Evolutionary conservation across 2,797 vertebrate species (phyloP), one percentile per base, ranked within the genome.

Genomic region (Trichosurus vulpecula): DNA sequence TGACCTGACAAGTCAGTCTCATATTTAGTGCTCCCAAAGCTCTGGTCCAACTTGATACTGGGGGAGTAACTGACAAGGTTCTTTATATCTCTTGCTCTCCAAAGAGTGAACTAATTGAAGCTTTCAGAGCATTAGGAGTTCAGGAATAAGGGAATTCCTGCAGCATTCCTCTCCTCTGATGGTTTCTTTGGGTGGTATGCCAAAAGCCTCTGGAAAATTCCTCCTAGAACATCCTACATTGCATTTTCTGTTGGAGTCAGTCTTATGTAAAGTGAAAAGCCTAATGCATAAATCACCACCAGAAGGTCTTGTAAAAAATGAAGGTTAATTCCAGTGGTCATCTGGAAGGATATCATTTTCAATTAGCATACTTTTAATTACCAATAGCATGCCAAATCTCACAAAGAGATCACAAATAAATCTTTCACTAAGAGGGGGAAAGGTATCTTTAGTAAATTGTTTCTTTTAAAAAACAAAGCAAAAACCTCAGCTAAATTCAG

Each of bases 261-360:
- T 51, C 52, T 55, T 92, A 96, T 47, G 95, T 74, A 66, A 90
- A 54, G 51, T 53, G 52, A 27, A 56, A 89, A 90, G n/a, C 55
- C 95, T 97, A 96, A 97, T 97, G 96, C 96, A 97, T 97, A 97
- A 98, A 97, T 97, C 97, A 97, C 57, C 81, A 92, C n/a, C 58
- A 91, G 91, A 66, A 96, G 96, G 52, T 11, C 96, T 61, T 94
- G 97, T 98, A 97, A 97, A 96, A 58, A 90, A 97, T 96, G 96
- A 97, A 96, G 91, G 94, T 91, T 97, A 96, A 58, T 97, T 97
- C 96, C 93, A 95, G 30, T 54, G 55, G 94, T 97, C 96, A 96
- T 96, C 92, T 91, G 54, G 90, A 97, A 96, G 93, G 93, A 93
- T 90, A 93, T 0, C 3, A 55, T 92, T 96, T 96, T 97, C 94